These are phyloP conservation scores for Carposina sasakii DNA, from an alignment of 1,140 invertebrate genomes.

Conservation along the genomic window DNA sequence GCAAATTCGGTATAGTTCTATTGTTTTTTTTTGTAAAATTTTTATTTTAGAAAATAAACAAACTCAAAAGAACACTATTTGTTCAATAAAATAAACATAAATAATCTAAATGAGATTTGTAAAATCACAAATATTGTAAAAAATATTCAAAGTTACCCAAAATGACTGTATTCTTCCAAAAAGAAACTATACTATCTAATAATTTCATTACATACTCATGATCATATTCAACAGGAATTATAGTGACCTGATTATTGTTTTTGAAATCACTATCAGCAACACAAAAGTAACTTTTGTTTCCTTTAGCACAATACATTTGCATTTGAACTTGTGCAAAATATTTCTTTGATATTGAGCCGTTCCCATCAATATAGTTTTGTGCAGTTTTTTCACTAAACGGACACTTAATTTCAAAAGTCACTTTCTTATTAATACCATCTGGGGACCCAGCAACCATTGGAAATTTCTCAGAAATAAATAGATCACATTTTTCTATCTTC, in stretches of 20 bases:
- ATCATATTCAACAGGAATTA: background rate
- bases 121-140: too few species aligned
- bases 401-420: background rate
- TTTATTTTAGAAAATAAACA: too few species aligned
- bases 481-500: background rate
- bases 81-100: too few species aligned
- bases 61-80: too few species aligned
- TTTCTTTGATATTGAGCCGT: background rate
- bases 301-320: conserved; percentile 1
- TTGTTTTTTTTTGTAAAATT: too few species aligned
- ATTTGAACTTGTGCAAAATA: conserved; percentile 1
- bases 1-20: too few species aligned
- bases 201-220: background rate
- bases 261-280: background rate
- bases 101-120: too few species aligned
- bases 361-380: background rate
- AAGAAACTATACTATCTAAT: background rate
- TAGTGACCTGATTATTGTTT: background rate
- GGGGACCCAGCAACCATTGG: background rate
- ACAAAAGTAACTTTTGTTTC: background rate
- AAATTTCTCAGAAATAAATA: background rate
- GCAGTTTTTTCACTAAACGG: background rate
- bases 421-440: conserved; percentile 1
- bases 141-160: too few species aligned
- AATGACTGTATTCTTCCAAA: too few species aligned